Conservation (phyloP, 1,140 invertebrate species). For the Aphelenchoides fujianensis region DNA sequence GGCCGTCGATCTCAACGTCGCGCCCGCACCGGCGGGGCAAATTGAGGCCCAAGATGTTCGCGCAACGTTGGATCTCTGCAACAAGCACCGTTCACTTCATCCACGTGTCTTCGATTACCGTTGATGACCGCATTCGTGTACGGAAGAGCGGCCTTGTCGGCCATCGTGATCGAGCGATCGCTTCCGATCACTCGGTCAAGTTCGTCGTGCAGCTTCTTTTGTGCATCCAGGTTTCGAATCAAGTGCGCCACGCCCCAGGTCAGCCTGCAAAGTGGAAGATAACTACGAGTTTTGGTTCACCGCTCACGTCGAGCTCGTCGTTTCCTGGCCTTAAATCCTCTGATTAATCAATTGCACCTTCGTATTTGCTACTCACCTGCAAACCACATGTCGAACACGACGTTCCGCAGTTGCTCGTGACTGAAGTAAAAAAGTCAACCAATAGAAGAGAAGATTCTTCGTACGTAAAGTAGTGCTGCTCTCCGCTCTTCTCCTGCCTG, state of each 20-base stretch:
- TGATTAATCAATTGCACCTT: too few species aligned
- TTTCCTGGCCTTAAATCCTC: constrained; percentile 25
- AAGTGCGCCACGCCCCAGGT: constrained; percentile 34
- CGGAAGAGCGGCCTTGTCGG: constrained; percentile 29
- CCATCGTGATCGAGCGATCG: constrained; percentile 31
- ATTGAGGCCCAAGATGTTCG: not conserved
- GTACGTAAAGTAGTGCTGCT: too few species aligned
- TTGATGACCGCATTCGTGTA: constrained; percentile 47
- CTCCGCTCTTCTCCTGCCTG: not conserved
- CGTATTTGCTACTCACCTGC: too few species aligned
- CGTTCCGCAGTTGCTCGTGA: not conserved
- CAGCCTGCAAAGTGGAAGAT: constrained; percentile 27
- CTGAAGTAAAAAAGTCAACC: too few species aligned
- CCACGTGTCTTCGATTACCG: too few species aligned
- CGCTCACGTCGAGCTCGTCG: not conserved
- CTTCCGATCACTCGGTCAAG: constrained; percentile 40
- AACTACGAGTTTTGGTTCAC: not conserved
- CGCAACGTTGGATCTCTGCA: not conserved
- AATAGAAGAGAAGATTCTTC: too few species aligned
- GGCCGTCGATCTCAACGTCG: constrained; percentile 1
- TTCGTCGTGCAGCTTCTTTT: constrained; percentile 36
- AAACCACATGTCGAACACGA: constrained; percentile 22
- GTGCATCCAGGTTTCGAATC: constrained; percentile 25
- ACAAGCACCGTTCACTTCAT: constrained; percentile 11
- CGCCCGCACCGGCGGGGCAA: not conserved